Conservation (phyloP, 1,140 invertebrate species). For the Araneus ventricosus region DNA sequence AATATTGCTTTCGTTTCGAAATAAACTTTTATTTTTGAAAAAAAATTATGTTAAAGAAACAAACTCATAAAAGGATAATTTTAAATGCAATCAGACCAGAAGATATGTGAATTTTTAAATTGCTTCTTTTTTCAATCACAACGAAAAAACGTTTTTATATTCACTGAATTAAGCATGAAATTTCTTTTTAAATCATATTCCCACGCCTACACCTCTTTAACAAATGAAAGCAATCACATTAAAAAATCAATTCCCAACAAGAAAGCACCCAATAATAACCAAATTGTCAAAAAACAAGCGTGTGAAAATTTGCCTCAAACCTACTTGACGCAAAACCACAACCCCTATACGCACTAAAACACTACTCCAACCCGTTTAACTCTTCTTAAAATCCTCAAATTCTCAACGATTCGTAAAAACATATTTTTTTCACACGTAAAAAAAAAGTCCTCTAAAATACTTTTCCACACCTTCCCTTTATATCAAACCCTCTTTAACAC, state of each 20-base stretch:
- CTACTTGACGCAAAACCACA: not conserved
- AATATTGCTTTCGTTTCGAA: too few relatives aligned
- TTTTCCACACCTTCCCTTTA: not conserved
- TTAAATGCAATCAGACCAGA: too few relatives aligned
- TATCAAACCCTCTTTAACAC: not conserved
- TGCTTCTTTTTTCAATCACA: too few relatives aligned
- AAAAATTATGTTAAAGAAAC: too few relatives aligned
- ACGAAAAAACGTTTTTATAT: too few relatives aligned
- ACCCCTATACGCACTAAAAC: not conserved
- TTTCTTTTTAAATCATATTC: not conserved
- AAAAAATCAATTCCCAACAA: not conserved
- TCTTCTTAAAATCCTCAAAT: not conserved
- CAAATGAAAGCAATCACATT: not conserved
- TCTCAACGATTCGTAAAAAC: not conserved
- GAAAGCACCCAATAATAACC: not conserved
- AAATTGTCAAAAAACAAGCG: not conserved
- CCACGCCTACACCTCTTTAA: not conserved
- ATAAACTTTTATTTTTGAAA: too few relatives aligned
- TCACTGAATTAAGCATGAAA: too few relatives aligned
- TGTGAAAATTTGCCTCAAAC: not conserved
- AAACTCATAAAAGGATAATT: too few relatives aligned
- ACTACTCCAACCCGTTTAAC: slow-evolving; percentile 13
- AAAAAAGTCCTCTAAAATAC: not conserved
- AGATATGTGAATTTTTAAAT: too few relatives aligned
- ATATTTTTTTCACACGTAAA: not conserved